phyloP scores from a whole-genome alignment of 2,888 invertebrate species.

The Chymomyza fuscimana region DNA sequence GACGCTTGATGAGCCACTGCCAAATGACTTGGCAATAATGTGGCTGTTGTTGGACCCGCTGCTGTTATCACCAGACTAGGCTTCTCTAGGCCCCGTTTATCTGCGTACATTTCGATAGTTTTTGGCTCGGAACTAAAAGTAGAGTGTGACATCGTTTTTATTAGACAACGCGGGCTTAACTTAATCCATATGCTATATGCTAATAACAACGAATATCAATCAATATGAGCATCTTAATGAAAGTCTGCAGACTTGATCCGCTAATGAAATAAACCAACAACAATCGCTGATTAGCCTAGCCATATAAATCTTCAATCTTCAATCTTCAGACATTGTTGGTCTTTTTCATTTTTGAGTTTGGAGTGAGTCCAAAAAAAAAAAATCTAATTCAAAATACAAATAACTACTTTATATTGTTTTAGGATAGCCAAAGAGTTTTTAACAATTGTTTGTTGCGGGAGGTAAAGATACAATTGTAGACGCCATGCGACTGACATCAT shows the following conservation, averaged over 20 bases:
- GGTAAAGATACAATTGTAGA: background rate
- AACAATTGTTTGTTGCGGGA: conserved; percentile 7
- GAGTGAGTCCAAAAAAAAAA: conserved; percentile 35
- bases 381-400: background rate
- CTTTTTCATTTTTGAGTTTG: conserved; percentile 43
- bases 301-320: conserved; percentile 10
- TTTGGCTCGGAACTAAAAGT: conserved; percentile 56
- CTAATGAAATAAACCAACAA: conserved; percentile 62
- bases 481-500: conserved; percentile 8
- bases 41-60: conserved; percentile 30
- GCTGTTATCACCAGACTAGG: conserved; percentile 38
- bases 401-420: conserved; percentile 66
- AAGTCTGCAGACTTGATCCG: conserved; percentile 61
- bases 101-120: conserved; percentile 66
- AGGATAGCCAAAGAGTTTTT: conserved; percentile 36
- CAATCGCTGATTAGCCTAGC: background rate
- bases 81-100: conserved; percentile 67
- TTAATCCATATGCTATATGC: background rate
- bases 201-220: conserved; percentile 29
- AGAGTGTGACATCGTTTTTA: conserved; percentile 21
- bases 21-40: conserved; percentile 51
- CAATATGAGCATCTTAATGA: conserved; percentile 38
- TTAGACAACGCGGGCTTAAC: conserved; percentile 30
- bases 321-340: conserved; percentile 44
- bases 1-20: conserved; percentile 28